Percentiles rank a stretch among this genome's conserved stretches.
Evolutionary conservation across 1,140 invertebrate species (phyloP).

Genomic region (Whitmania pigra): DNA sequence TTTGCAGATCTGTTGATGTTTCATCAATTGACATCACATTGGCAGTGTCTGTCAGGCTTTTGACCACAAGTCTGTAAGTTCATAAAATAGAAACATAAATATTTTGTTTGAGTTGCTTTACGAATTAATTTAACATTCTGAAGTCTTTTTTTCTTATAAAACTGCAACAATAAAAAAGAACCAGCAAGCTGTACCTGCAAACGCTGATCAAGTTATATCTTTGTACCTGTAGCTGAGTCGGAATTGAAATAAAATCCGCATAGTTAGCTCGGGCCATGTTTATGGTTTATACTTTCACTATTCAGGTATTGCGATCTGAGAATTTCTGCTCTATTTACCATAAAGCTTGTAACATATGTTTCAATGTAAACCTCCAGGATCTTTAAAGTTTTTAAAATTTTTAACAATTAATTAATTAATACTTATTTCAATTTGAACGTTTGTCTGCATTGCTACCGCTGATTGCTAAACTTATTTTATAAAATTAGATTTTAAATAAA

Average conservation of each 20-base stretch:
- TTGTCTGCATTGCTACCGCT: too few relatives aligned
- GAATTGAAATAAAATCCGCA: slow-evolving; percentile 6
- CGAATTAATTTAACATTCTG: background rate
- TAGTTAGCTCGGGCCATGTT: slow-evolving; percentile 1
- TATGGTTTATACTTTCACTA: background rate
- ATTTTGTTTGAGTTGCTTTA: background rate
- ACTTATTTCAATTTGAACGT: too few relatives aligned
- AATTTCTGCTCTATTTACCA: too few relatives aligned
- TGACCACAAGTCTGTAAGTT: slow-evolving; percentile 18
- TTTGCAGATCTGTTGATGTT: slow-evolving; percentile 9
- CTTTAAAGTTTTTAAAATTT: too few relatives aligned
- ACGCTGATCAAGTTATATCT: slow-evolving; percentile 12
- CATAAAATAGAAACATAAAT: background rate
- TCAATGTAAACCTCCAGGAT: too few relatives aligned
- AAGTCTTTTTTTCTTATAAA: background rate
- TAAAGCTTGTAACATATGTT: too few relatives aligned
- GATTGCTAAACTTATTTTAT: too few relatives aligned
- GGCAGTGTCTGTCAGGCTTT: slow-evolving; percentile 13
- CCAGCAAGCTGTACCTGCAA: slow-evolving; percentile 5
- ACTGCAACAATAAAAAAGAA: background rate
- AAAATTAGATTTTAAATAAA: too few relatives aligned
- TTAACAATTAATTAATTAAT: too few relatives aligned
- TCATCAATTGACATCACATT: slow-evolving; percentile 10
- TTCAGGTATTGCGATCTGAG: too few relatives aligned
- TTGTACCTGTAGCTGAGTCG: slow-evolving; percentile 2